A percentile compares a stretch with the other conserved stretches of the same genome.
phyloP scores from a whole-genome alignment of 30 jellyfish, hydroid and myxozoan species.

The Hydractinia symbiolongicarpus region DNA sequence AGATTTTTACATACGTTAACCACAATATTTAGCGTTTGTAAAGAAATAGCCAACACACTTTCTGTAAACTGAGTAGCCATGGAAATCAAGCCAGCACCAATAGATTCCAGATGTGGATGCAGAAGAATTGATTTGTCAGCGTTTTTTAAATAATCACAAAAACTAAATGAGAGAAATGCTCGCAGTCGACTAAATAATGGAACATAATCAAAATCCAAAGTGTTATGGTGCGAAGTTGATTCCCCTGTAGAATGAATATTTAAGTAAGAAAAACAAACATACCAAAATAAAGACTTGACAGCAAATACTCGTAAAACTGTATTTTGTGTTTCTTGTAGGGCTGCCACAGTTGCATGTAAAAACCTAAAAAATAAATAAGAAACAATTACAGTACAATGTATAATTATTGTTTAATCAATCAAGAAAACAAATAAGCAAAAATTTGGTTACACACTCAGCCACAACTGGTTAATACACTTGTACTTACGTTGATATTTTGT shows the following conservation, averaged over 20 bases:
- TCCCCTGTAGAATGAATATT: too few species aligned
- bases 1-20: constrained; percentile 3
- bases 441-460: not conserved
- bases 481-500: constrained; percentile 56
- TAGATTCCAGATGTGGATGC: constrained; percentile 44
- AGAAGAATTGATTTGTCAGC: constrained; percentile 33
- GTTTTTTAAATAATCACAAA: constrained; percentile 62
- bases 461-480: constrained; percentile 3
- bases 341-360: constrained; percentile 51
- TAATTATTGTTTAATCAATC: not conserved
- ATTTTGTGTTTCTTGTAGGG: constrained; percentile 55
- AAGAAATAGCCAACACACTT: constrained; percentile 65
- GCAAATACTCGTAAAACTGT: constrained; percentile 70
- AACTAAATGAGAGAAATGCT: constrained; percentile 24
- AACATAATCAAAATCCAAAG: too few species aligned
- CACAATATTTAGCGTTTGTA: constrained; percentile 54
- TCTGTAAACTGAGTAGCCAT: constrained; percentile 66
- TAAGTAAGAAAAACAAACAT: not conserved
- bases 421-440: not conserved
- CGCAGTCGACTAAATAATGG: too few species aligned
- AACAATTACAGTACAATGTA: not conserved
- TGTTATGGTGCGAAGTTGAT: too few species aligned
- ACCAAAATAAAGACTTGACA: constrained; percentile 79
- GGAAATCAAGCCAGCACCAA: constrained; percentile 65
- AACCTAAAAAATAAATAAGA: not conserved